A percentile compares a stretch with the other conserved stretches of the same genome.
These are phyloP conservation scores for Rhysida immarginata DNA, from an alignment of 1,140 invertebrate species.

Conservation along the genomic window DNA sequence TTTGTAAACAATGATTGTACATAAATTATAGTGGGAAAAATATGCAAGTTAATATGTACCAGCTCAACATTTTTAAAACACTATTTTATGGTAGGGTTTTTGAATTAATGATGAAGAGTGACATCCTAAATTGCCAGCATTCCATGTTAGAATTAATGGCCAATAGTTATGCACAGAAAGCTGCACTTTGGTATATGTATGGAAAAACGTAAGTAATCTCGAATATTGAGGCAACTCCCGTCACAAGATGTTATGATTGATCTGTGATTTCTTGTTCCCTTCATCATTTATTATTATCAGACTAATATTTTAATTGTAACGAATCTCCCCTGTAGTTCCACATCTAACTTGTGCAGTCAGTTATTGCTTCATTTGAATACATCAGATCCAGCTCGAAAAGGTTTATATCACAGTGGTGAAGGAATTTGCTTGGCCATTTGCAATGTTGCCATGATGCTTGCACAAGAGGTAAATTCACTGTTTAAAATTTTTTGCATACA, in stretches of 20 bases:
- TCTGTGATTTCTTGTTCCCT: too few species aligned
- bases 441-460: conserved; percentile 45
- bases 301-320: too few species aligned
- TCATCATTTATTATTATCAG: too few species aligned
- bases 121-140: conserved; percentile 67
- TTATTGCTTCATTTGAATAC: conserved; percentile 56
- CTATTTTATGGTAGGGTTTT: conserved; percentile 31
- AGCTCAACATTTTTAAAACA: too few species aligned
- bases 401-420: conserved; percentile 46
- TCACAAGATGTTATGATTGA: not conserved
- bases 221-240: not conserved
- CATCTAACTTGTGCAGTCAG: conserved; percentile 59
- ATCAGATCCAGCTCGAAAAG: conserved; percentile 34
- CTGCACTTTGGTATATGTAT: conserved; percentile 70
- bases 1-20: too few species aligned
- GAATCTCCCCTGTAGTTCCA: conserved; percentile 32
- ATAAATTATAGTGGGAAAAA: too few species aligned
- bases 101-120: conserved; percentile 63
- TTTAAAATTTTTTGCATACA: too few species aligned
- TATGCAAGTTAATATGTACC: too few species aligned
- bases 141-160: conserved; percentile 63
- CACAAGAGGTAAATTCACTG: conserved; percentile 38
- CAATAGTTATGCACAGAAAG: conserved; percentile 57
- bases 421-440: conserved; percentile 52
- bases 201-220: conserved; percentile 49